Conservation (phyloP, 64 coral and sea anemone genomes). For the Montipora cactus region DNA sequence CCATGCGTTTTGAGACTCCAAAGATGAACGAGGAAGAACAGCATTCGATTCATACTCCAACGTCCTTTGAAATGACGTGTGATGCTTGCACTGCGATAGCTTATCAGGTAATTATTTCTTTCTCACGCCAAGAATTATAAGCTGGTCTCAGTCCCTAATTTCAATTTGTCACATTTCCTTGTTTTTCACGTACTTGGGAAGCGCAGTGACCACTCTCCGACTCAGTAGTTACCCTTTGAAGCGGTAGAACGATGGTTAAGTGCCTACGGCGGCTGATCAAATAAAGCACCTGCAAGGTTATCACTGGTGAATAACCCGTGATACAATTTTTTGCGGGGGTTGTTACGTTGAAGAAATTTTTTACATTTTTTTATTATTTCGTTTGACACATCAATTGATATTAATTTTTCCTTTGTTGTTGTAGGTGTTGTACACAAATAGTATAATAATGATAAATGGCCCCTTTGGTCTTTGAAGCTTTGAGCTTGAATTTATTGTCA, state of each 20-base stretch:
- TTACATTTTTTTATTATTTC: too few relatives aligned
- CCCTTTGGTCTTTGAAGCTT: too few relatives aligned
- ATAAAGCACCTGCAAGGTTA: slow-evolving; percentile 11
- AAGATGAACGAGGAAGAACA: slow-evolving; percentile 98
- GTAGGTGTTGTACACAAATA: too few relatives aligned
- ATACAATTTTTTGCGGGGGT: background rate
- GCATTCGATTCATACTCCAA: slow-evolving; percentile 91
- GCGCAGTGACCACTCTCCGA: too few relatives aligned
- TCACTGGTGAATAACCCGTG: background rate
- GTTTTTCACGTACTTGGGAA: too few relatives aligned
- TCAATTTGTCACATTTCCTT: too few relatives aligned
- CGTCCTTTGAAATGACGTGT: slow-evolving; percentile 93
- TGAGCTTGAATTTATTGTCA: too few relatives aligned
- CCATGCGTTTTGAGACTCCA: slow-evolving; percentile 98
- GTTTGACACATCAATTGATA: too few relatives aligned
- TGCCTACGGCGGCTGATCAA: background rate
- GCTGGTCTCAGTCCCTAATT: too few relatives aligned
- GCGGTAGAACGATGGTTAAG: background rate
- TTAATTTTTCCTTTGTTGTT: too few relatives aligned
- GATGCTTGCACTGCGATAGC: slow-evolving; percentile 95
- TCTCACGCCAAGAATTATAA: too few relatives aligned
- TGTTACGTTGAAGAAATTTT: background rate
- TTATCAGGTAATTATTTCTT: slow-evolving; percentile 68
- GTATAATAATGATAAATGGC: too few relatives aligned
- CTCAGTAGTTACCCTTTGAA: background rate